Evolutionary conservation across 2,888 invertebrate genomes (phyloP).

Genomic region (Oscheius sp.): DNA sequence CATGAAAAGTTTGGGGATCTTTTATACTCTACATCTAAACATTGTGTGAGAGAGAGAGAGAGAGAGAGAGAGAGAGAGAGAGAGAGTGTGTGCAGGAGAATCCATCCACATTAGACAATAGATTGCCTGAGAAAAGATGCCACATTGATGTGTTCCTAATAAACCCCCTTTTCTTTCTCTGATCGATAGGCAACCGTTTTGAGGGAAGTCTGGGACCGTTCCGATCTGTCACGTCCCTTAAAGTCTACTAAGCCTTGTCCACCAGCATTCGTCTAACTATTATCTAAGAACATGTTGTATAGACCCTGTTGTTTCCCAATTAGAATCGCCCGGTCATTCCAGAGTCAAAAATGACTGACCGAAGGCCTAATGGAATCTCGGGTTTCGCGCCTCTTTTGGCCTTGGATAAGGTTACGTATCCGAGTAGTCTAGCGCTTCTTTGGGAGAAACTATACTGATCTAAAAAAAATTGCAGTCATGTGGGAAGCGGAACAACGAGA

Average conservation of each 20-base stretch:
- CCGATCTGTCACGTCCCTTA: too few species aligned
- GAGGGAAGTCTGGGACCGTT: background rate
- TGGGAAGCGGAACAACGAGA: background rate
- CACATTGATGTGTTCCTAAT: too few species aligned
- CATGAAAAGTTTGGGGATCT: too few species aligned
- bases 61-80: background rate
- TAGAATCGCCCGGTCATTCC: conserved; percentile 6
- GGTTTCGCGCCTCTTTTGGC: conserved; percentile 13
- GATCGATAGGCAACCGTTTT: background rate
- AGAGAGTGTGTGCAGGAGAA: background rate
- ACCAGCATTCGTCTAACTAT: too few species aligned
- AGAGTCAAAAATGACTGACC: conserved; percentile 4
- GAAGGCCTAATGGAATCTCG: conserved; percentile 26
- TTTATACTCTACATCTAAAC: too few species aligned
- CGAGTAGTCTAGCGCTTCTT: too few species aligned
- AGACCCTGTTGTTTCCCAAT: background rate
- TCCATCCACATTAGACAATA: background rate
- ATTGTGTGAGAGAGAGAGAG: background rate
- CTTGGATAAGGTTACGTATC: conserved; percentile 15
- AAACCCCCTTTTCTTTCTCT: too few species aligned
- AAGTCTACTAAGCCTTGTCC: too few species aligned
- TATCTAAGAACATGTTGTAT: too few species aligned
- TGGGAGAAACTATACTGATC: too few species aligned
- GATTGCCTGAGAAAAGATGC: too few species aligned
- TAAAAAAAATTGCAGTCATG: background rate